Conservation (phyloP, 2,888 invertebrate genomes). For the Limnephilus lunatus region DNA sequence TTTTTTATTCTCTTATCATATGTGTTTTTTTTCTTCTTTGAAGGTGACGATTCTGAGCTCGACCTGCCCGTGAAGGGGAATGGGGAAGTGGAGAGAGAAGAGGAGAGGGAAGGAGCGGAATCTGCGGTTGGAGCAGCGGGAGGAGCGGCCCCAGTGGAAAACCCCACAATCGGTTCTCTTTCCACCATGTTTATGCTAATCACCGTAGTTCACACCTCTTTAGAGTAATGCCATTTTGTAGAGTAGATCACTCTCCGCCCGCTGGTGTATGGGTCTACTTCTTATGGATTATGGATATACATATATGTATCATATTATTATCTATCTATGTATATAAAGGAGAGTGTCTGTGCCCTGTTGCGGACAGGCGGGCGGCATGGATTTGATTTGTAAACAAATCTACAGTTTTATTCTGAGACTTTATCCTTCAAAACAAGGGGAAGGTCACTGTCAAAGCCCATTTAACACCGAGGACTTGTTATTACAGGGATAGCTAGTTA, state of each 20-base stretch:
- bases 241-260: not conserved
- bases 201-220: not conserved
- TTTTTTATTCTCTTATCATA: not conserved
- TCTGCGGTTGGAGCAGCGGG: not conserved
- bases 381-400: too few relatives aligned
- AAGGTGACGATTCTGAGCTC: not conserved
- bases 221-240: conserved; percentile 37
- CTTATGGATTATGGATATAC: not conserved
- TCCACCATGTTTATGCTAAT: conserved; percentile 33
- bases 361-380: too few relatives aligned
- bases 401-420: too few relatives aligned
- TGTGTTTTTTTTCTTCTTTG: not conserved
- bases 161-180: conserved; percentile 33
- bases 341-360: too few relatives aligned
- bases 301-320: not conserved
- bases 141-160: conserved; percentile 6
- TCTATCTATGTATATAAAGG: too few relatives aligned
- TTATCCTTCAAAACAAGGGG: too few relatives aligned
- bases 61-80: conserved; percentile 3
- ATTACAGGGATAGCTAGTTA: too few relatives aligned
- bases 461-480: too few relatives aligned
- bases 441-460: too few relatives aligned
- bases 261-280: not conserved
- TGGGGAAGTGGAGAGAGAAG: not conserved
- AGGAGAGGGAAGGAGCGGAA: not conserved